Percentiles rank a stretch among this genome's conserved stretches.
These are phyloP conservation scores for Drosophila persimilis DNA, from an alignment of 1,140 invertebrate genomes.

Conservation along the genomic window DNA sequence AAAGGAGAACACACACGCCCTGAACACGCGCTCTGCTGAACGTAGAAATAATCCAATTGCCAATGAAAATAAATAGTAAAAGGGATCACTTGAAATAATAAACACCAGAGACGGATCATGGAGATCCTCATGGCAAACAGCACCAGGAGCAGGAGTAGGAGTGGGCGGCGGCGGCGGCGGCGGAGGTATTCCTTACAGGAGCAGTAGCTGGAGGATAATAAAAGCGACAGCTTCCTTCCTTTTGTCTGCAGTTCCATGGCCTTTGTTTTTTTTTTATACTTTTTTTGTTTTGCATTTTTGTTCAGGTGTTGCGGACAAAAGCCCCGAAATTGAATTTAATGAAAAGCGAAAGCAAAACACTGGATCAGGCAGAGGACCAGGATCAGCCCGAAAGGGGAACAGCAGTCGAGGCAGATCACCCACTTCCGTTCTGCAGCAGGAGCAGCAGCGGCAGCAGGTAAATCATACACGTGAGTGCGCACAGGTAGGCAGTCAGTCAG, in stretches of 20 bases:
- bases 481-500: conserved; percentile 1
- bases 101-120: conserved; percentile 6
- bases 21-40: conserved; percentile 46
- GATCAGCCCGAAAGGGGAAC: conserved; percentile 14
- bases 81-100: conserved; percentile 45
- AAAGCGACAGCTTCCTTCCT: conserved; percentile 74
- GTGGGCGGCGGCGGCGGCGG: not conserved
- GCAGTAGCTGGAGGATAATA: conserved; percentile 23
- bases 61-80: conserved; percentile 56
- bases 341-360: conserved; percentile 72
- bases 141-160: not conserved
- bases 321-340: conserved; percentile 71
- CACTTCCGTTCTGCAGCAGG: conserved; percentile 34
- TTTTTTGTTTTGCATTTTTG: conserved; percentile 45
- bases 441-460: conserved; percentile 1
- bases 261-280: conserved; percentile 36
- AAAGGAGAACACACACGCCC: conserved; percentile 31
- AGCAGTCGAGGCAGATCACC: conserved; percentile 40
- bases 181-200: not conserved
- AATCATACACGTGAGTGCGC: not conserved
- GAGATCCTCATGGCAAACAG: no score
- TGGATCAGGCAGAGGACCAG: no score
- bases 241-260: conserved; percentile 30
- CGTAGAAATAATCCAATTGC: conserved; percentile 43
- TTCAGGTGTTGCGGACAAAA: conserved; percentile 65